Evolutionary conservation across 2,113 vertebrate genomes (phyloP).

Genomic region (Accipiter cooperii): DNA sequence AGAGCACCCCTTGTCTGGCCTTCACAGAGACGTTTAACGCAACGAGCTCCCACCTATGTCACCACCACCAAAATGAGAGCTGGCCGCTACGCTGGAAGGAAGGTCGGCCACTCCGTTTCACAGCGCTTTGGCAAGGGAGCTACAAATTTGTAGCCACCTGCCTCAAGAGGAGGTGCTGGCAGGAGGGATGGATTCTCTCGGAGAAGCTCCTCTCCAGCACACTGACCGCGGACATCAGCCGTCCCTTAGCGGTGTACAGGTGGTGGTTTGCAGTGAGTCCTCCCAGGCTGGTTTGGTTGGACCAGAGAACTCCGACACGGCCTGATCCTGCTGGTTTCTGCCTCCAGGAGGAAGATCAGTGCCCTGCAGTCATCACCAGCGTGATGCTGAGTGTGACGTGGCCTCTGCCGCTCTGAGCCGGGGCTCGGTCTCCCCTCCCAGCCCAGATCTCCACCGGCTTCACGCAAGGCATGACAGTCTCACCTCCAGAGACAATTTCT

Average conservation of each 20-base stretch:
- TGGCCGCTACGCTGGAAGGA: background rate
- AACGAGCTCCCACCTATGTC: background rate
- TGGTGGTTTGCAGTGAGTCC: background rate
- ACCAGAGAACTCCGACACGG: background rate
- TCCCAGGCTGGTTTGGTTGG: background rate
- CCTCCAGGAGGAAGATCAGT: background rate
- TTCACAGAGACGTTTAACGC: background rate
- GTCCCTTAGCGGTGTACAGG: too few species aligned
- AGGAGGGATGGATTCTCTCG: background rate
- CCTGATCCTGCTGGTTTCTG: background rate
- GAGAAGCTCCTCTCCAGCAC: background rate
- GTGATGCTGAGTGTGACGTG: accelerated
- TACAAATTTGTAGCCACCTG: accelerated
- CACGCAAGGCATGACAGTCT: background rate
- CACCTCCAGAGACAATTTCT: background rate
- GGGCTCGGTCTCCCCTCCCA: background rate
- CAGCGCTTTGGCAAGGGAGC: too few species aligned
- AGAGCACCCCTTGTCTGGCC: background rate
- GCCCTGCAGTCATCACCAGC: background rate
- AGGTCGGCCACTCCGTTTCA: background rate
- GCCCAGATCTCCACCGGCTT: background rate
- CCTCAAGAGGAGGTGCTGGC: background rate
- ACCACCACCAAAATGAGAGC: background rate
- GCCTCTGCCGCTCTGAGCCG: background rate
- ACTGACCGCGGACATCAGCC: too few species aligned